Evolutionary conservation across 2,113 vertebrate genomes (phyloP).

Genomic region (Entomyzon cyanotis): DNA sequence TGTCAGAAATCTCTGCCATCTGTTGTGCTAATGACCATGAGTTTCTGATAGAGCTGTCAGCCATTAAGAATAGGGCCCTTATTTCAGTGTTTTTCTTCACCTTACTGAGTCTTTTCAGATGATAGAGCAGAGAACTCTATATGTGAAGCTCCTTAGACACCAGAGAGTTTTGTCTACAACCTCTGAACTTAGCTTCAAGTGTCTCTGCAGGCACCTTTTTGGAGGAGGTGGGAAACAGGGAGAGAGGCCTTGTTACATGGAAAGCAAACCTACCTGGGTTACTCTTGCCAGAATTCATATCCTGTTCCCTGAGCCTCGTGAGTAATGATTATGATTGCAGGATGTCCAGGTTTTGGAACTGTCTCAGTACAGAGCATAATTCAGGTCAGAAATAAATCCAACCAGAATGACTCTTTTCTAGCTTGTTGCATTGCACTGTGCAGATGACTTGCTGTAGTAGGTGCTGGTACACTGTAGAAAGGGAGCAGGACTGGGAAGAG

Average conservation of each 20-base stretch:
- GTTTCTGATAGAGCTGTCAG: not conserved
- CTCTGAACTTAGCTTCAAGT: not conserved
- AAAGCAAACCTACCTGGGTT: not conserved
- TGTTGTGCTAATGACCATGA: not conserved
- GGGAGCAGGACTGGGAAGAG: not conserved
- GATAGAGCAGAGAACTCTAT: not conserved
- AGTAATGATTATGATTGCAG: not conserved
- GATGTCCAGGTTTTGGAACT: not conserved
- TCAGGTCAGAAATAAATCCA: not conserved
- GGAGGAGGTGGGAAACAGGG: too few species aligned
- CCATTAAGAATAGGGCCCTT: not conserved
- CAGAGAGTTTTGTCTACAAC: not conserved
- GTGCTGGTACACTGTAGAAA: not conserved
- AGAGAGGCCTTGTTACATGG: too few species aligned
- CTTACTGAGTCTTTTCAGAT: not conserved
- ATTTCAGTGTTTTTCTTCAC: not conserved
- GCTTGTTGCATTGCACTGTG: not conserved
- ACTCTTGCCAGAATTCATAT: not conserved
- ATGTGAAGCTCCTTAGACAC: not conserved
- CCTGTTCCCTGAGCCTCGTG: not conserved
- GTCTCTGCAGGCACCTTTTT: not conserved
- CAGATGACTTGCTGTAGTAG: not conserved
- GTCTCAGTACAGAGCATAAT: fast-evolving
- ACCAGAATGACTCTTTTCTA: not conserved
- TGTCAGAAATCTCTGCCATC: constrained; percentile 12